Evolutionary conservation across 2,888 invertebrate genomes (phyloP).

Genomic region (Ypsolopha scabrella): DNA sequence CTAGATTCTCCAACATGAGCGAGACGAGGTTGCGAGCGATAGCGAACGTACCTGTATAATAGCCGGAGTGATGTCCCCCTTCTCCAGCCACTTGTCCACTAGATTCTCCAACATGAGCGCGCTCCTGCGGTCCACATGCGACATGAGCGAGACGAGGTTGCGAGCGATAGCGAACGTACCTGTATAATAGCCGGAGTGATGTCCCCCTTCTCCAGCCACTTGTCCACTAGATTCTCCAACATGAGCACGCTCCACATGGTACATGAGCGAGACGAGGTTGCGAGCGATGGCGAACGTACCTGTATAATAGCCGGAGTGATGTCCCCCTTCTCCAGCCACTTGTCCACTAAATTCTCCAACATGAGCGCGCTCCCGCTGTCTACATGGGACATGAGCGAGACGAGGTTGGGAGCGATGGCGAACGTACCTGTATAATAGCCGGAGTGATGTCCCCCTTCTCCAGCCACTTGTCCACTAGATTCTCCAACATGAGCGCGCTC

Average conservation of each 20-base stretch:
- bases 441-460: constrained; percentile 12
- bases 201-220: constrained; percentile 13
- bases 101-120: constrained; percentile 56
- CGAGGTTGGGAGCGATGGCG: constrained; percentile 37
- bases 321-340: constrained; percentile 55
- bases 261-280: too few species aligned
- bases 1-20: constrained; percentile 13
- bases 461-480: constrained; percentile 13
- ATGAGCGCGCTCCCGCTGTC: constrained; percentile 56
- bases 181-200: constrained; percentile 13
- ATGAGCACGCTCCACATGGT: constrained; percentile 36
- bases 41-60: constrained; percentile 57
- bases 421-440: constrained; percentile 22
- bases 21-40: too few species aligned
- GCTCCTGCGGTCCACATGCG: too few species aligned
- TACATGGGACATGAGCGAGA: constrained; percentile 28
- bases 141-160: background rate
- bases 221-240: constrained; percentile 12
- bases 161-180: constrained; percentile 4
- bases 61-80: constrained; percentile 49
- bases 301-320: constrained; percentile 55
- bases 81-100: constrained; percentile 49
- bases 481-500: constrained; percentile 27
- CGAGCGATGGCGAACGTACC: too few species aligned
- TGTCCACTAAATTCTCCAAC: constrained; percentile 45